Conservation (phyloP, 2,113 vertebrate species). For the Anhinga rufa region DNA sequence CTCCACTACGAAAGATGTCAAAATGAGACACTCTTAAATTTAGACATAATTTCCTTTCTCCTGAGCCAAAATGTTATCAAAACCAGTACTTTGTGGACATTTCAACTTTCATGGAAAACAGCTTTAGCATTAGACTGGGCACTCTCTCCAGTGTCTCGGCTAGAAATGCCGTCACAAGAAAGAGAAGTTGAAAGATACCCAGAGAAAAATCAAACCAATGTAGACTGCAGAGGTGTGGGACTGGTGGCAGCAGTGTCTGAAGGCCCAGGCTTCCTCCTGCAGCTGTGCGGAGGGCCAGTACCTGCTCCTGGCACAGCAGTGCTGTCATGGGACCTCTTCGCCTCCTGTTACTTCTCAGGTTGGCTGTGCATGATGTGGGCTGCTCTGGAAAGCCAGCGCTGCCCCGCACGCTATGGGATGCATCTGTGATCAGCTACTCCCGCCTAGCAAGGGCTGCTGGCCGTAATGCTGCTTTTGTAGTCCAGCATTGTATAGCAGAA, state of each 20-base stretch:
- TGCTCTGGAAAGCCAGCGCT: background rate
- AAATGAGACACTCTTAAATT: background rate
- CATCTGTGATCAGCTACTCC: slow-evolving; percentile 23
- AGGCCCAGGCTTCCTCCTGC: background rate
- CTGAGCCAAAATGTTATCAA: background rate
- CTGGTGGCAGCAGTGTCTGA: background rate
- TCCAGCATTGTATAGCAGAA: slow-evolving; percentile 15
- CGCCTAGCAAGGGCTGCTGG: background rate
- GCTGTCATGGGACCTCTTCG: rapidly evolving
- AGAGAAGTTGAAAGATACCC: background rate
- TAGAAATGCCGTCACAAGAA: background rate
- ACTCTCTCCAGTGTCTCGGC: background rate
- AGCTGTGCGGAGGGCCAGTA: background rate
- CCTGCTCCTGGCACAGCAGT: background rate
- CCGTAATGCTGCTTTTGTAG: slow-evolving; percentile 18
- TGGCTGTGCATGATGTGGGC: too few relatives aligned
- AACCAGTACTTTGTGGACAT: background rate
- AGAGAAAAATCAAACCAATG: background rate
- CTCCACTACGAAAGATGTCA: background rate
- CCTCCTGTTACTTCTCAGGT: background rate
- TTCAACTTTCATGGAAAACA: background rate
- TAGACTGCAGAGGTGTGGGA: background rate
- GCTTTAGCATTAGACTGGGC: background rate
- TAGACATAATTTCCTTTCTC: background rate
- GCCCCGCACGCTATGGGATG: background rate